A percentile compares a stretch with the other conserved stretches of the same genome.
Evolutionary conservation across 2,888 invertebrate species (phyloP).

Genomic region (Cremastinae sp.): DNA sequence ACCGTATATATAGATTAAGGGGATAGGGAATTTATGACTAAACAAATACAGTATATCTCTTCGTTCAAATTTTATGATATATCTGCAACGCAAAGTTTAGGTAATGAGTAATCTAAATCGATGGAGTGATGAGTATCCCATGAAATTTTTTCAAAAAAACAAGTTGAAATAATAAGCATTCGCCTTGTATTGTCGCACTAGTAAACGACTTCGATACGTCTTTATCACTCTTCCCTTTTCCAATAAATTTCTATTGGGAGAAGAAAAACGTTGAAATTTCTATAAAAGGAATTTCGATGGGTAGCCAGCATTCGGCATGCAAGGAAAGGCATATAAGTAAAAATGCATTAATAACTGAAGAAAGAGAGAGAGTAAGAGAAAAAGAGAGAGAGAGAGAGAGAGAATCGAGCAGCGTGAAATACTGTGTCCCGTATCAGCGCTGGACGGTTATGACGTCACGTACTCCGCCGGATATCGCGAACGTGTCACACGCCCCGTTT

Average conservation of each 20-base stretch:
- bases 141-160: too few relatives aligned
- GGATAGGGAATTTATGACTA: too few relatives aligned
- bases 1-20: too few relatives aligned
- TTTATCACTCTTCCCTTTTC: background rate
- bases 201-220: too few relatives aligned
- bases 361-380: slow-evolving; percentile 38
- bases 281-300: slow-evolving; percentile 1
- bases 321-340: slow-evolving; percentile 19
- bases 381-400: slow-evolving; percentile 45
- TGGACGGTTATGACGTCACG: slow-evolving; percentile 76
- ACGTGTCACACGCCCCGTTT: slow-evolving; percentile 74
- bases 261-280: background rate
- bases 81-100: too few relatives aligned
- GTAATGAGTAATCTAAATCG: too few relatives aligned
- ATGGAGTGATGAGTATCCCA: too few relatives aligned
- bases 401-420: background rate
- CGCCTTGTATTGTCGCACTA: too few relatives aligned
- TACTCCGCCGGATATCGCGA: slow-evolving; percentile 77
- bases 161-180: too few relatives aligned
- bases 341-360: slow-evolving; percentile 47
- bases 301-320: background rate
- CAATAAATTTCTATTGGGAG: too few relatives aligned
- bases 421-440: slow-evolving; percentile 53
- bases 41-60: too few relatives aligned
- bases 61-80: too few relatives aligned